phyloP scores from a whole-genome alignment of 2,888 invertebrate species.

The Calameuta idolon region DNA sequence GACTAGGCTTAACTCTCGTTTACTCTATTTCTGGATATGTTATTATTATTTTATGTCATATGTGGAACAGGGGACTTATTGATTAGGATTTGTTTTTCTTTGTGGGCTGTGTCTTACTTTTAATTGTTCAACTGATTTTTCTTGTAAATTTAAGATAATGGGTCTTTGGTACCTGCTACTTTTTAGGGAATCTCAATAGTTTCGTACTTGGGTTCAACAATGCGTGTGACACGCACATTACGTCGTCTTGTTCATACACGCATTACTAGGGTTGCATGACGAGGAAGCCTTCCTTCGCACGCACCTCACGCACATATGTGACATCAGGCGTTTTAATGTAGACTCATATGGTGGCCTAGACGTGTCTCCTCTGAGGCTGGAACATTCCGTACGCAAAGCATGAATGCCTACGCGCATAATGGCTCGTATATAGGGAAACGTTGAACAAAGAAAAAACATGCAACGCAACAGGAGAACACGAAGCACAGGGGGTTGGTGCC shows the following conservation, averaged over 20 bases:
- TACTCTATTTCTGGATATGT: background rate
- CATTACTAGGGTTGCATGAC: constrained; percentile 62
- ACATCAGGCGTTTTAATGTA: background rate
- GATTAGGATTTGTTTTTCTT: background rate
- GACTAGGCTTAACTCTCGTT: background rate
- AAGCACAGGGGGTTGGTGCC: constrained; percentile 37
- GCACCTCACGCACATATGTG: constrained; percentile 11
- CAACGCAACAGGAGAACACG: constrained; percentile 60
- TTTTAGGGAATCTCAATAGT: background rate
- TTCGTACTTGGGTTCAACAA: background rate
- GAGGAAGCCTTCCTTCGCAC: constrained; percentile 25
- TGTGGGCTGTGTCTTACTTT: background rate
- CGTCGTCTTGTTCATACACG: constrained; percentile 58
- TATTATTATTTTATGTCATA: background rate
- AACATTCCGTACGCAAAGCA: constrained; percentile 1
- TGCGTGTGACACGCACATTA: constrained; percentile 56
- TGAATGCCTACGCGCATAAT: constrained; percentile 23
- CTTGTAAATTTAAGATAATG: background rate
- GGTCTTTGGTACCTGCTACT: background rate
- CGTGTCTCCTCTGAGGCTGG: constrained; percentile 1
- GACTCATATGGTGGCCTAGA: constrained; percentile 3
- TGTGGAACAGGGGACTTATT: background rate
- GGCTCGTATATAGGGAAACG: constrained; percentile 46
- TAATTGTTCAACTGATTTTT: background rate
- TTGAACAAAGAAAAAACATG: constrained; percentile 65